Base-by-base conservation (phyloP, 2,113 vertebrate genomes). In the Barnardius zonarius region DNA sequence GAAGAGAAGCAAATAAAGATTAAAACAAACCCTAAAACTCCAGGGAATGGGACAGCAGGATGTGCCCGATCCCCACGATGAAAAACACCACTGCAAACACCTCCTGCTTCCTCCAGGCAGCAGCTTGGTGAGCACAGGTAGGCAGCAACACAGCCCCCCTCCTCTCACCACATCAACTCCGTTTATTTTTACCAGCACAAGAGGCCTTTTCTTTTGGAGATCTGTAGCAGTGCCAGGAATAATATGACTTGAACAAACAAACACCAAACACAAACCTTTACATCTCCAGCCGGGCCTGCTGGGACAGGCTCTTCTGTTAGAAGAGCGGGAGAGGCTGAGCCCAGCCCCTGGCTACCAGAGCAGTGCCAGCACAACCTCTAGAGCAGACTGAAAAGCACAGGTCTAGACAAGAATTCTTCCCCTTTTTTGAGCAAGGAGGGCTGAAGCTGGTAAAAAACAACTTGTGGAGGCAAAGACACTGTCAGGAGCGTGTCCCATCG, bases 141-240 rank as follows among this genome's bases (percentile, higher is more conserved):
- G 55, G 41, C 81, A 83, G 43, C 62, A 35, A 35, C 0, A 1
- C 70, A 61, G 72, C 51, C 28, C 5, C 72, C 12, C 24, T 83
- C 27, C 59, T 52, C 18, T 52, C 4, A 1, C 51, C 46, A 77
- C 31, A 86, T 17, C 39, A 72, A 31, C 66, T 16, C 5, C 0
- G 54, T 86, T 88, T 83, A 76, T 83, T 96, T 95, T 88, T 83
- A 94, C 89, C 80, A 83, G 43, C 93, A 68, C 88, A 51, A 93
- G 72, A 73, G 44, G 48, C 44, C 20, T 81, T 95, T 95, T 66
- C 3, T 86, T 77, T 15, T 11, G 30, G 49, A 61, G 33, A 30
- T 68, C 10, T 88, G 95, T 23, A 76, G 30, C 49, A 0, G 18
- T 49, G 94, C 96, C 96, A 95, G 83, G 64, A 91, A 83, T 44